Evolutionary conservation across 2,113 vertebrate species (phyloP).

Genomic region (Pseudorhombus dupliciocellatus): DNA sequence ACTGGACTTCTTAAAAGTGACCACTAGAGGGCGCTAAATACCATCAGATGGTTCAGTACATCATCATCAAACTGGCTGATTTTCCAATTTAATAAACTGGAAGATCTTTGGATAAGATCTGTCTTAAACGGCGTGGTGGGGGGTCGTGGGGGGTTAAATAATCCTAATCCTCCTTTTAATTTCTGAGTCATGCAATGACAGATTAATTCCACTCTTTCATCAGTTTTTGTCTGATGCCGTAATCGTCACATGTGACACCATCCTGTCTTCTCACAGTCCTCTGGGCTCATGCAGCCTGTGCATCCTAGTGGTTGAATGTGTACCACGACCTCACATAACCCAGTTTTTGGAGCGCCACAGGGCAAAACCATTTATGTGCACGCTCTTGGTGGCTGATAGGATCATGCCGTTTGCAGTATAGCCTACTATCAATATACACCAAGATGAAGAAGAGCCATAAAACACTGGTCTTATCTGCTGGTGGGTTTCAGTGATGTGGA

Average conservation of each 20-base stretch:
- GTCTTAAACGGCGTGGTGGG: not conserved
- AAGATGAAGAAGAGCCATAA: not conserved
- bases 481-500: slow-evolving; percentile 14
- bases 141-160: not conserved
- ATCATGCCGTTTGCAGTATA: slow-evolving; percentile 31
- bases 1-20: not conserved
- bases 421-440: slow-evolving; percentile 13
- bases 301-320: slow-evolving; percentile 6
- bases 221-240: slow-evolving; percentile 2
- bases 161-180: slow-evolving; percentile 15
- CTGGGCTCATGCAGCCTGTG: not conserved
- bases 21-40: slow-evolving; percentile 46
- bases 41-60: not conserved
- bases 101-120: not conserved
- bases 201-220: not conserved
- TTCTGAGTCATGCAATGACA: not conserved
- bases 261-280: not conserved
- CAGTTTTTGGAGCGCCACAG: slow-evolving; percentile 31
- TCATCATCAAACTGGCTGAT: too few species aligned
- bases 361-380: slow-evolving; percentile 37
- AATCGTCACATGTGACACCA: not conserved
- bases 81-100: not conserved
- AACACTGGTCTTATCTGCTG: slow-evolving; percentile 7
- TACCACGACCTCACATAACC: slow-evolving; percentile 31
- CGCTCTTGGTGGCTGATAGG: slow-evolving; percentile 20